Conservation (phyloP, 2,113 vertebrate genomes). For the Synodontis membranacea region DNA sequence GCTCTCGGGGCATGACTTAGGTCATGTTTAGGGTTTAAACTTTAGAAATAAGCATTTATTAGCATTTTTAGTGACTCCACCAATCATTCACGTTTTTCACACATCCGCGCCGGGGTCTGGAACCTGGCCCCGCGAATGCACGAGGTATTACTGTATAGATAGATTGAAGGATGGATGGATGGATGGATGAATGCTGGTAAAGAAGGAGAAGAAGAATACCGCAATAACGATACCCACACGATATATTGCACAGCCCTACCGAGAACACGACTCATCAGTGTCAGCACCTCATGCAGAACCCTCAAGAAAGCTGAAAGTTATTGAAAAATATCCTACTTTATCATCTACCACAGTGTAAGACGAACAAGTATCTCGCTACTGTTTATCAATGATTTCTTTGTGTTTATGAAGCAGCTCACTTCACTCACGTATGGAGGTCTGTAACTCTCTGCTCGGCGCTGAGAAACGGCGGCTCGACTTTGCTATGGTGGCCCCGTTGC, state of each 20-base stretch:
- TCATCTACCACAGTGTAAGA: background rate
- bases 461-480: constrained; percentile 40
- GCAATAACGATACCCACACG: background rate
- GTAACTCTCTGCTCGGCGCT: constrained; percentile 65
- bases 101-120: no score
- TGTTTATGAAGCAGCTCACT: background rate
- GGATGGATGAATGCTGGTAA: background rate
- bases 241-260: background rate
- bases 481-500: constrained; percentile 27
- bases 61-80: no score
- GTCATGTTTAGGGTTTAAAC: no score
- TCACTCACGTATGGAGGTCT: constrained; percentile 68
- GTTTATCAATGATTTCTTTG: no score
- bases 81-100: no score
- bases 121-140: no score
- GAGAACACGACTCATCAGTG: background rate
- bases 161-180: background rate
- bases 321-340: background rate
- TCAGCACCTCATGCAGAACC: background rate
- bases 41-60: no score
- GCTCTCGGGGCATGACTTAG: no score
- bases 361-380: no score
- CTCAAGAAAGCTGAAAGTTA: background rate
- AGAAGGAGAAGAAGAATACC: background rate
- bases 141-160: no score